Conservation (phyloP, 2,888 invertebrate species). For the Drosophila hamatofila region DNA sequence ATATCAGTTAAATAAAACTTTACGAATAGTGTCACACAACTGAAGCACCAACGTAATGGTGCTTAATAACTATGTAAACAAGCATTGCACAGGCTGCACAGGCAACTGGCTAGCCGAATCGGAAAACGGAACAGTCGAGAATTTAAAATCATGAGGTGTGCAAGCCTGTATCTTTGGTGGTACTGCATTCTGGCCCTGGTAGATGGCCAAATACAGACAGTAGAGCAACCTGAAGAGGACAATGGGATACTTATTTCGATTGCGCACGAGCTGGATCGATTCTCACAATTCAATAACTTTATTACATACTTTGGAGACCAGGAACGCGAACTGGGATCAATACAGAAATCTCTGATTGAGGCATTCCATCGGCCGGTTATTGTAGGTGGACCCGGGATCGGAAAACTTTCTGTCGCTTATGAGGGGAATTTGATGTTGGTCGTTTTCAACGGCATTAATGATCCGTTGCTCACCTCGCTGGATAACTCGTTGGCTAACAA, state of each 20-base stretch:
- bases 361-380: constrained; percentile 24
- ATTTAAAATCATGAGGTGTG: no score
- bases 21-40: background rate
- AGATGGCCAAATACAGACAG: constrained; percentile 1
- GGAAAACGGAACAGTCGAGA: background rate
- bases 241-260: background rate
- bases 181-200: no score
- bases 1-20: background rate
- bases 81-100: background rate
- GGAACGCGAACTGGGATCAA: background rate
- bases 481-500: no score
- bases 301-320: constrained; percentile 10
- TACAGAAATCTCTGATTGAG: constrained; percentile 11
- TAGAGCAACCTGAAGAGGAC: constrained; percentile 5
- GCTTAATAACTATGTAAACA: constrained; percentile 17
- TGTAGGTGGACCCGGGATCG: constrained; percentile 2
- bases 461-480: no score
- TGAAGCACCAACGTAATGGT: background rate
- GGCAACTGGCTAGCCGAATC: background rate
- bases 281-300: background rate
- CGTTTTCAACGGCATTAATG: no score
- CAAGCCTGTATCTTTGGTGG: no score
- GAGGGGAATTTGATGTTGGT: no score
- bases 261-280: background rate
- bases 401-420: no score